A percentile compares a stretch with the other conserved stretches of the same genome.
These are phyloP conservation scores for Xanthorhoe designata DNA, from an alignment of 2,888 invertebrate genomes.

Conservation along the genomic window DNA sequence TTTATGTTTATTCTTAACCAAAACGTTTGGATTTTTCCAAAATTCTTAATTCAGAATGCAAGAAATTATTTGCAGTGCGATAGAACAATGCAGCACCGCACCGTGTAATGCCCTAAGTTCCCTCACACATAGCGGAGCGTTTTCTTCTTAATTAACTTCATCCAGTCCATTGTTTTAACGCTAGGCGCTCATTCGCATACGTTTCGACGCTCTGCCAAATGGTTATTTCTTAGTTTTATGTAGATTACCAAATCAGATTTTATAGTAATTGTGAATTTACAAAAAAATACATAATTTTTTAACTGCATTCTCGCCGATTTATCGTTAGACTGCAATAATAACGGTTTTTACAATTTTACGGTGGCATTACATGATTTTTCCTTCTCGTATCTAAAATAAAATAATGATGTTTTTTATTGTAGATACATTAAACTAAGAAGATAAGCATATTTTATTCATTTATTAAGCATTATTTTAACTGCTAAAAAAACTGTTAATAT, in stretches of 20 bases:
- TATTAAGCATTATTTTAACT: too few relatives aligned
- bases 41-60: neutral
- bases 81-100: conserved; percentile 1
- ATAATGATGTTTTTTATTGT: too few relatives aligned
- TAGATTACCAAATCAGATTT: conserved; percentile 5
- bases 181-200: conserved; percentile 50
- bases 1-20: too few relatives aligned
- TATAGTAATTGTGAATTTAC: neutral
- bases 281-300: too few relatives aligned
- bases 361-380: too few relatives aligned
- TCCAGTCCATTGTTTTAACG: conserved; percentile 65
- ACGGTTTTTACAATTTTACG: too few relatives aligned
- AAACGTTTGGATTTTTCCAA: neutral
- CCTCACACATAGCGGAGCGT: conserved; percentile 45
- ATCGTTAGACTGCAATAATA: too few relatives aligned
- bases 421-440: too few relatives aligned
- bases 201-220: conserved; percentile 61
- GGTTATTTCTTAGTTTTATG: conserved; percentile 41
- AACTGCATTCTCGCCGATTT: too few relatives aligned
- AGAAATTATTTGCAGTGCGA: neutral
- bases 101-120: conserved; percentile 14
- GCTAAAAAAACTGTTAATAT: too few relatives aligned
- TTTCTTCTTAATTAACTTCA: conserved; percentile 67
- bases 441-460: too few relatives aligned
- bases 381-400: too few relatives aligned